phyloP scores from a whole-genome alignment of 2,888 invertebrate species.

The Dicyrtoma fusca region DNA sequence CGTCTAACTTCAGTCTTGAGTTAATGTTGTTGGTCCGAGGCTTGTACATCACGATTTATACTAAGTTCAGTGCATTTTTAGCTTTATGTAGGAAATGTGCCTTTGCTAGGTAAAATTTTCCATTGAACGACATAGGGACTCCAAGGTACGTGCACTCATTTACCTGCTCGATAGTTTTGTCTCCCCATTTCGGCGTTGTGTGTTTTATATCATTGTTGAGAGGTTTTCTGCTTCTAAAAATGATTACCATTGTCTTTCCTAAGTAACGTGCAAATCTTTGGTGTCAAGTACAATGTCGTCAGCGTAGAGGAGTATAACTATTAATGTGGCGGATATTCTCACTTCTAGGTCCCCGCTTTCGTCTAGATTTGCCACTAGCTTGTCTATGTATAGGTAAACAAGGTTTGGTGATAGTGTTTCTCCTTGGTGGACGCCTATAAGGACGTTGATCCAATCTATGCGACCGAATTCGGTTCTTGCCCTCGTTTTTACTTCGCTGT shows the following conservation, averaged over 20 bases:
- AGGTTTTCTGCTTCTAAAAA: not conserved
- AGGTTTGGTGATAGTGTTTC: not conserved
- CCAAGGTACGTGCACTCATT: slow-evolving; percentile 6
- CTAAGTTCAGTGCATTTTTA: not conserved
- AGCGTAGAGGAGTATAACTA: not conserved
- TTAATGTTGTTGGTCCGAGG: not conserved
- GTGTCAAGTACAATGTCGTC: not conserved
- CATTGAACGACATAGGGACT: not conserved
- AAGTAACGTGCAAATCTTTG: not conserved
- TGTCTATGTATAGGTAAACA: not conserved
- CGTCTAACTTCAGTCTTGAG: not conserved
- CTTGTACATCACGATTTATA: not conserved
- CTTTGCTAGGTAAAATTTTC: not conserved
- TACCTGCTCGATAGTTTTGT: not conserved
- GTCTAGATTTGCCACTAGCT: not conserved
- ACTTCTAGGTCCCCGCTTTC: not conserved
- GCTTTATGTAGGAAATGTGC: not conserved
- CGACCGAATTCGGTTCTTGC: too few species aligned
- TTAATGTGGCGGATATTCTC: not conserved
- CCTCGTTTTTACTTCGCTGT: not conserved
- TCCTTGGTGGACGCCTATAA: too few species aligned
- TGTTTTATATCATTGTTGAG: not conserved
- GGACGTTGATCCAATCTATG: not conserved
- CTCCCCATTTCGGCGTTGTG: not conserved
- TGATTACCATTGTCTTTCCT: too few species aligned